Evolutionary conservation across 2,797 vertebrate species (phyloP), one percentile per base, ranked within the genome.

Genomic region (Tokudaia muenninki): DNA sequence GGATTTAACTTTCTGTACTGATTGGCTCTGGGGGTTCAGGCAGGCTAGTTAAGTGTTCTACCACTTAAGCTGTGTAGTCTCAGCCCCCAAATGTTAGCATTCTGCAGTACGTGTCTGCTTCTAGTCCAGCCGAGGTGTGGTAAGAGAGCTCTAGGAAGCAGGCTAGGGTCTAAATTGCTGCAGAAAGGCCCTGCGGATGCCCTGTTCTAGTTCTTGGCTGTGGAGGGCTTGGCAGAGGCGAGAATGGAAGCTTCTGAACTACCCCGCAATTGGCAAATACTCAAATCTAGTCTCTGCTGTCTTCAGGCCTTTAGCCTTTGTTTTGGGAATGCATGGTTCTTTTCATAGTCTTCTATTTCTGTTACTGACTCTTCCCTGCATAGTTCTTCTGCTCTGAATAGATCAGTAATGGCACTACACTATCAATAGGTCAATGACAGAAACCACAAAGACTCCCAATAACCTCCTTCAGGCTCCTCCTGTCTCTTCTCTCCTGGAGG

Each of bases 321-420:
- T 87, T 91, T 57, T 6, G 72, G 26, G 26, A 14, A 84, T 47
- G 77, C 77, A 5, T 91, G 37, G 24, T 82, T 96, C 88, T 90
- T 92, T 83, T 44, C 59, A 14, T 79, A 34, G 95, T 87, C 52
- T 92, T 90, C 87, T 80, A 21, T 47, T 65, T 75, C 61, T 86
- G 61, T 92, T 91, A 92, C 91, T 72, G 67, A 95, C 70, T 13
- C 41, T 31, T 34, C 82, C 17, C 41, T 63, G 19, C 90, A 92
- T 41, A 72, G 24, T 77, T 91, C 92, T 79, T 91, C 94, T 89
- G 67, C 95, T 78, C 75, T 75, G 41, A 94, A 80, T 57, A 65
- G 29, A 94, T 57, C n/a, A 70, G 94, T 52, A 61, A 77, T 34
- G 59, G 34, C 67, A 44, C 75, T 91, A 63, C 29, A 90, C n/a